Evolutionary conservation across 2,888 invertebrate species (phyloP), one percentile per base, ranked within the genome.

Genomic region (Caenorhabditis sp.): DNA sequence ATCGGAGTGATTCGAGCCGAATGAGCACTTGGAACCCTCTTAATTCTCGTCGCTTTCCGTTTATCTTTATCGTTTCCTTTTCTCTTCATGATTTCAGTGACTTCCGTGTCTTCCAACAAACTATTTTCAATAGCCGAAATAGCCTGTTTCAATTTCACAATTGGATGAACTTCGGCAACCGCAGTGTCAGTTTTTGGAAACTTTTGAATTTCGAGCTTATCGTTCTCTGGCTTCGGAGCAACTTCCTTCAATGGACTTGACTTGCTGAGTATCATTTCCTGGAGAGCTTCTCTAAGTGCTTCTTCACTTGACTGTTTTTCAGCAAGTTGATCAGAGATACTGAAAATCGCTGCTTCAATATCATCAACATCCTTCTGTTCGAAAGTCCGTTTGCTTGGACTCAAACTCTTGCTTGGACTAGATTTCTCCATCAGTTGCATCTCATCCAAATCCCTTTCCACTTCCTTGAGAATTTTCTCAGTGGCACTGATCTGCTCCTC

Each of bases 261-360:
- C 16, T 89, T 85, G 49, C 91, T 91, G 54, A 91, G 69, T 59
- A 91, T 91, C 88, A 90, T 89, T 31, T 90, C 88, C 2, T 91
- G 91, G 7, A 91, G 80, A 0, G 88, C 84, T 22, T 89, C 87
- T 44, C 90, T 26, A 31, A 92, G 72, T 28, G 90, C 79, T 73
- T 92, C 91, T 70, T 92, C 90, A 31, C 85, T 91, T 5, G 87
- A 90, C 47, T 90, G 87, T 12, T 88, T 89, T 44, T 91, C 90
- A 6, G 87, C 84, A 14, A 90, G 56, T 49, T 86, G 82, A 66
- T 90, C 89, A 8, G 90, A 89, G 22, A 90, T 86, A 44, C 73
- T 82, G 56, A 90, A 81, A 58, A 90, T 90, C 7, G 90, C 89
- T 16, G 85, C 76, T 66, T 90, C 90, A 68, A 90, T 90, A 22